Evolutionary conservation across 2,797 vertebrate genomes (phyloP), one percentile per base, ranked within the genome.

Genomic region (Petrocephalus sullivani): DNA sequence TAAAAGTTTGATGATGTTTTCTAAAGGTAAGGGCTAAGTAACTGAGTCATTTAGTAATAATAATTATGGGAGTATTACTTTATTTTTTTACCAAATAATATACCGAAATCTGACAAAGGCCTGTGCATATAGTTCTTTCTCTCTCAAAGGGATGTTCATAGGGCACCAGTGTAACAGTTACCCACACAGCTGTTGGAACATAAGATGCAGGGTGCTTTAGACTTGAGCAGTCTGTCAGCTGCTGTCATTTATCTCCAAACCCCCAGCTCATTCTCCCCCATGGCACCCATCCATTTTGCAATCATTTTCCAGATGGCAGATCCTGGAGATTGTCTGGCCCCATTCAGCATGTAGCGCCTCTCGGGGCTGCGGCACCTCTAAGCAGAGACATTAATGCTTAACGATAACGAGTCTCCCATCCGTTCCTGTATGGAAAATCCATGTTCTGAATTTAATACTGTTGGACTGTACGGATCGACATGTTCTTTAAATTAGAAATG

Each of bases 281-380:
- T 60, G 84, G 84, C 56, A 86, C 28, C 56, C 84, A 86, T 86
- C 56, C 56, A 86, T 86, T 86, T 86, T 21, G 54, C 54, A 86
- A 60, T 21, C 60, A 86, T 41, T 86, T 86, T 86, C 84, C 84
- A 86, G 84, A 86, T 60, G 84, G 84, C 56, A 41, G 33, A 54
- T 86, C 33, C 46, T 60, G 84, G 54, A 60, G 84, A 86, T 60
- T 86, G 84, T 58, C 28, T 57, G 12, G 84, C 56, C 84, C 84
- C 46, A 14, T 46, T 86, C 33, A 16, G 54, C 84, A 86, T 41
- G 53, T n/a, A 46, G 19, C 33, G 5, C 54, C 84, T 60, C 84
- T n/a, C 0, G 12, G 41, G 23, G 56, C 33, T n/a, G 3, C 28
- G 37, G 56, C 56, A 85, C 33, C 84, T 85, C 84, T 16, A 16